Evolutionary conservation across 2,113 vertebrate species (phyloP).

Genomic region (Irena cyanogastra): DNA sequence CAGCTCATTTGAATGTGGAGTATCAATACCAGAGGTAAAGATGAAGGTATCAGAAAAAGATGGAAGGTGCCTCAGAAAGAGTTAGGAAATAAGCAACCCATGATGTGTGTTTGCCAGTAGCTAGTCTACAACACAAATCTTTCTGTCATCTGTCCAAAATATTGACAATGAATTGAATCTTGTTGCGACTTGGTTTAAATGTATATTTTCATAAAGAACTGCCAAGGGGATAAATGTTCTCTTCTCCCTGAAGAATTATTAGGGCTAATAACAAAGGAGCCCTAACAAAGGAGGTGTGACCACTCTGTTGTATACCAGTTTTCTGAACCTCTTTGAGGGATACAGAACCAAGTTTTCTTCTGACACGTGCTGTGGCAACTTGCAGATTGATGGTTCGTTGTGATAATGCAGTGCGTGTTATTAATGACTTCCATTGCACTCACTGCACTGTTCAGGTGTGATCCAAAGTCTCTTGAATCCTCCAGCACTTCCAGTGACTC

Average conservation of each 20-base stretch:
- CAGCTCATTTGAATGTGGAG: neutral
- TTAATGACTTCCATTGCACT: neutral
- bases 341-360: neutral
- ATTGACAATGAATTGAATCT: neutral
- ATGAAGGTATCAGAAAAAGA: neutral
- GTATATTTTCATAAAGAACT: neutral
- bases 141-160: neutral
- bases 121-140: rapidly evolving
- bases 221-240: neutral
- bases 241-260: neutral
- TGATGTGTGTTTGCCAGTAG: neutral
- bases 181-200: neutral
- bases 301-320: neutral
- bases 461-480: neutral
- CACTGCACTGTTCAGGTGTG: neutral
- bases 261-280: neutral
- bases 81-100: neutral
- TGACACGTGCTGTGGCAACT: neutral
- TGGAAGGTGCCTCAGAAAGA: neutral
- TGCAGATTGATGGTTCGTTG: neutral
- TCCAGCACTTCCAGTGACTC: neutral
- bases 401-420: rapidly evolving
- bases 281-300: neutral
- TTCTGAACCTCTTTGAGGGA: neutral
- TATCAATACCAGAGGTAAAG: neutral